A percentile compares a stretch with the other conserved stretches of the same genome.
Evolutionary conservation across 2,888 invertebrate genomes (phyloP).

Genomic region (Masnerella sp.): DNA sequence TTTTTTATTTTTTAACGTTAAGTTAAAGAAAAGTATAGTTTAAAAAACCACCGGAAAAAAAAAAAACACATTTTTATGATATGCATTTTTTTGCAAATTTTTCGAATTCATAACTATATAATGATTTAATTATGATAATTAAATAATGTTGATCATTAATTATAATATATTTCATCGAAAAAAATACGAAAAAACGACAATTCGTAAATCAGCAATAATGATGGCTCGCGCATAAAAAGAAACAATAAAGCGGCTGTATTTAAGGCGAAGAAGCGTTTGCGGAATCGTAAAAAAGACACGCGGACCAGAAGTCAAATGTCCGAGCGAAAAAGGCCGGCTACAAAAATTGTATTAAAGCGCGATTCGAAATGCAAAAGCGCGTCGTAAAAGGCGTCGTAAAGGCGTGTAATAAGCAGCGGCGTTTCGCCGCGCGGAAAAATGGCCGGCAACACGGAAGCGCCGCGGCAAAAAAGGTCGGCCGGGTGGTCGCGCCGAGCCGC

Average conservation of each 20-base stretch:
- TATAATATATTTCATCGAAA: no score
- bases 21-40: no score
- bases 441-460: conserved; percentile 46
- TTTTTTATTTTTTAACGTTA: no score
- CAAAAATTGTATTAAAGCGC: conserved; percentile 54
- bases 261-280: conserved; percentile 1
- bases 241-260: background rate
- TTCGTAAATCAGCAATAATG: background rate
- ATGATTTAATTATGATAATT: no score
- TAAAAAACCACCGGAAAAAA: no score
- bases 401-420: conserved; percentile 51
- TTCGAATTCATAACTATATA: no score
- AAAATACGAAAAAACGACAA: no score
- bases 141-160: no score
- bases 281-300: conserved; percentile 38
- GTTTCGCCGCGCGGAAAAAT: conserved; percentile 48
- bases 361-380: conserved; percentile 54
- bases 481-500: conserved; percentile 53
- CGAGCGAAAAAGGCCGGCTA: conserved; percentile 26
- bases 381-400: conserved; percentile 50
- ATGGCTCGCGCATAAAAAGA: conserved; percentile 14
- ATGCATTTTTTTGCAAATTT: no score
- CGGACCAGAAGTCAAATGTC: conserved; percentile 23
- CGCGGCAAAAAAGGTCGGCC: conserved; percentile 39
- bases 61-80: no score